Percentiles rank a stretch among this genome's conserved stretches.
Conservation (phyloP, 2,888 invertebrate genomes). For the Argyresthia goedartella region DNA sequence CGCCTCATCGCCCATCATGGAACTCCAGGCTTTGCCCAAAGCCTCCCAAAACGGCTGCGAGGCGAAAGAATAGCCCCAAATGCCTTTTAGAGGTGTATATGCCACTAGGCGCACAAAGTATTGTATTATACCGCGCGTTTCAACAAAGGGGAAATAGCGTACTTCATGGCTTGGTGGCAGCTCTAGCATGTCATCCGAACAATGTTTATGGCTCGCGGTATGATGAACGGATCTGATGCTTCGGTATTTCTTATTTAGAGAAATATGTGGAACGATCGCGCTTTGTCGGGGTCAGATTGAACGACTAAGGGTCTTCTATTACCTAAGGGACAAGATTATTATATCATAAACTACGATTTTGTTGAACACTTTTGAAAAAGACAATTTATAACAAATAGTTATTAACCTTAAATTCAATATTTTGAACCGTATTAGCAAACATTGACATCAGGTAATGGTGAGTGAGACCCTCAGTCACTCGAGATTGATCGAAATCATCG, state of each 20-base stretch:
- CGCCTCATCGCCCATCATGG: constrained; percentile 65
- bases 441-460: too few species aligned
- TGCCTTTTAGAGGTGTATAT: constrained; percentile 49
- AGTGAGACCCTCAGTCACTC: too few species aligned
- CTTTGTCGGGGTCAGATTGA: not conserved
- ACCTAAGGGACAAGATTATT: too few species aligned
- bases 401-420: too few species aligned
- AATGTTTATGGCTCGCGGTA: constrained; percentile 25
- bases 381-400: too few species aligned
- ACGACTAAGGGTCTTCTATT: too few species aligned
- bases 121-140: constrained; percentile 31
- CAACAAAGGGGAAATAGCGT: constrained; percentile 31
- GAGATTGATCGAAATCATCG: too few species aligned
- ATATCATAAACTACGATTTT: too few species aligned
- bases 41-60: constrained; percentile 63
- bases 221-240: constrained; percentile 17
- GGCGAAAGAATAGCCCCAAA: constrained; percentile 50
- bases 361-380: too few species aligned
- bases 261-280: constrained; percentile 23
- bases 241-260: constrained; percentile 49
- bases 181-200: constrained; percentile 20
- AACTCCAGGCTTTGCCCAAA: constrained; percentile 62
- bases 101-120: constrained; percentile 30
- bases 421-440: too few species aligned
- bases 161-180: constrained; percentile 33